These are phyloP conservation scores for Patella pellucida DNA, from an alignment of 2,888 invertebrate species.

Conservation along the genomic window DNA sequence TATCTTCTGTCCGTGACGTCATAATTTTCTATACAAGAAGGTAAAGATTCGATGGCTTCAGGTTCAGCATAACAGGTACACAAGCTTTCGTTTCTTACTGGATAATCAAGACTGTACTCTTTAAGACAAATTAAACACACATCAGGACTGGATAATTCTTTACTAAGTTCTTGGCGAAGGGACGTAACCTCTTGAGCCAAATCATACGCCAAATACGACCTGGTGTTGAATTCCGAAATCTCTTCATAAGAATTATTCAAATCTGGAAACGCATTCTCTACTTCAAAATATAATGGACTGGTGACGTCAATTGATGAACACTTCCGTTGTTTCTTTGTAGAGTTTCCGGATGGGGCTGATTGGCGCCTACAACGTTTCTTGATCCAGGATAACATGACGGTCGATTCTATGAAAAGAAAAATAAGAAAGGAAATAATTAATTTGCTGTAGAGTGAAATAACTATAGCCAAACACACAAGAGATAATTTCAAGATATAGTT, in stretches of 20 bases:
- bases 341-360: neutral
- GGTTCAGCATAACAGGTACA: slow-evolving; percentile 7
- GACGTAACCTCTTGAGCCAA: neutral
- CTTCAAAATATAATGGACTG: no score
- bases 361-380: neutral
- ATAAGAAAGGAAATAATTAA: no score
- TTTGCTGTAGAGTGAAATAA: no score
- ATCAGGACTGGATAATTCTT: neutral
- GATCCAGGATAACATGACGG: slow-evolving; percentile 1
- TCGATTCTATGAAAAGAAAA: no score
- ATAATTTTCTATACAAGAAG: neutral
- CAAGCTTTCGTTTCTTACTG: neutral
- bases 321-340: neutral
- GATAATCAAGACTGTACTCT: neutral
- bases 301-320: no score
- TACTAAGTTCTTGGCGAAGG: neutral
- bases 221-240: neutral
- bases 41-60: no score
- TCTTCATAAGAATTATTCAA: neutral
- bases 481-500: no score
- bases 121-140: neutral
- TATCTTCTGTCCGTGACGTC: neutral
- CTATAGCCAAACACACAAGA: no score
- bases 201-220: neutral
- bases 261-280: no score